phyloP scores from a whole-genome alignment of 2,888 invertebrate genomes.

The Cantharis rustica region DNA sequence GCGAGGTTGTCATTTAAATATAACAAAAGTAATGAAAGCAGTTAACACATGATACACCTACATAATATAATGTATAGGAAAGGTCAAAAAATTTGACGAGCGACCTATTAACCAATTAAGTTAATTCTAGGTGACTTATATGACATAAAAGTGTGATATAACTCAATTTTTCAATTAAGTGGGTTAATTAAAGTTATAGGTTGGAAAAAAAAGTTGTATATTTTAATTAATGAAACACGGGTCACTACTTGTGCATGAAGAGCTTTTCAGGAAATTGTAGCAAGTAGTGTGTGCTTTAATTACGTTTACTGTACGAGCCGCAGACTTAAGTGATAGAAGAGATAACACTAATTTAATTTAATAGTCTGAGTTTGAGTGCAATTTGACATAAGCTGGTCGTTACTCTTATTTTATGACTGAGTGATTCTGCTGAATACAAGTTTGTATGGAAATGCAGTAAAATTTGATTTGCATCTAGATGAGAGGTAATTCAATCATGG shows the following conservation, averaged over 20 bases:
- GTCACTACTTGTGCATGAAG: not conserved
- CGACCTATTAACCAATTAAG: constrained; percentile 1
- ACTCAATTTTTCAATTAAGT: not conserved
- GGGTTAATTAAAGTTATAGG: not conserved
- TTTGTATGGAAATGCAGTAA: not conserved
- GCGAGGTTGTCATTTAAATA: not conserved
- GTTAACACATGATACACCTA: not conserved
- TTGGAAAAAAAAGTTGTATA: not conserved
- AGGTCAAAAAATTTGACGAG: constrained; percentile 5
- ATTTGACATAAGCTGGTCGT: not conserved
- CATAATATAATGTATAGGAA: not conserved
- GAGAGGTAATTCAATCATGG: not conserved
- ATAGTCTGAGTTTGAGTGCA: not conserved
- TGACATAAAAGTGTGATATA: not conserved
- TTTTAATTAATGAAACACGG: not conserved
- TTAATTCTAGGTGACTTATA: not conserved
- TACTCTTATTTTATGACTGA: constrained; percentile 5
- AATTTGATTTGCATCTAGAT: not conserved
- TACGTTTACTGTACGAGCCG: constrained; percentile 4
- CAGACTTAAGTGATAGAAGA: not conserved
- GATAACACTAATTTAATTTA: constrained; percentile 11
- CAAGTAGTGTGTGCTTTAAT: constrained; percentile 8
- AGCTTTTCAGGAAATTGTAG: not conserved
- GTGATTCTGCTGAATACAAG: not conserved
- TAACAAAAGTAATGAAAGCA: not conserved